A percentile compares a stretch with the other conserved stretches of the same genome.
Conservation (phyloP, 2,888 invertebrate species). For the Hirtodrosophila duncani region DNA sequence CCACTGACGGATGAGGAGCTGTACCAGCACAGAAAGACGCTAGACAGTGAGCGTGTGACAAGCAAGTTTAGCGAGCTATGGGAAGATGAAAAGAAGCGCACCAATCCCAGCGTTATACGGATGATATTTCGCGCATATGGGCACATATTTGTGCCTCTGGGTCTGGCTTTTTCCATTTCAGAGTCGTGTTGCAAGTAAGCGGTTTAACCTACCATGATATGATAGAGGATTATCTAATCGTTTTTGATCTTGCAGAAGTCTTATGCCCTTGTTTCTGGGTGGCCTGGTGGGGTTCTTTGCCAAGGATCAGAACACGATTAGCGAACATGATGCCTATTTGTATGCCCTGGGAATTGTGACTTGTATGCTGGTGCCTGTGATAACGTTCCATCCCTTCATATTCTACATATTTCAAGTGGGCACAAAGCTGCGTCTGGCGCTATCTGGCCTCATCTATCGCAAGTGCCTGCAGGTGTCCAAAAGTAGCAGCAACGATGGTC, state of each 20-base stretch:
- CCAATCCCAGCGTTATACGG: conserved; percentile 78
- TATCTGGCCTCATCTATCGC: conserved; percentile 86
- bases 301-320: conserved; percentile 79
- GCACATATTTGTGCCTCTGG: conserved; percentile 68
- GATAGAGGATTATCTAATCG: conserved; percentile 2
- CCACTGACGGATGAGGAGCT: conserved; percentile 81
- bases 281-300: conserved; percentile 84
- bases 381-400: conserved; percentile 86
- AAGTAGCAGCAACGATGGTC: conserved; percentile 90
- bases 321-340: conserved; percentile 81
- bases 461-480: conserved; percentile 86
- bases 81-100: conserved; percentile 75
- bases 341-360: conserved; percentile 84
- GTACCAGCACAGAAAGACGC: conserved; percentile 79
- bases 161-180: conserved; percentile 65
- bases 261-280: conserved; percentile 83
- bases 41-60: conserved; percentile 79
- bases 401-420: conserved; percentile 85
- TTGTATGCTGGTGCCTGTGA: conserved; percentile 80
- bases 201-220: background rate
- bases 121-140: conserved; percentile 79
- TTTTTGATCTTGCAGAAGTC: conserved; percentile 78
- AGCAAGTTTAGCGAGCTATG: conserved; percentile 78
- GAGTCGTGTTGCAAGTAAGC: conserved; percentile 75
- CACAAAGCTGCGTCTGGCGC: conserved; percentile 84